Conservation (phyloP, 2,888 invertebrate species). For the Julus scanicus region DNA sequence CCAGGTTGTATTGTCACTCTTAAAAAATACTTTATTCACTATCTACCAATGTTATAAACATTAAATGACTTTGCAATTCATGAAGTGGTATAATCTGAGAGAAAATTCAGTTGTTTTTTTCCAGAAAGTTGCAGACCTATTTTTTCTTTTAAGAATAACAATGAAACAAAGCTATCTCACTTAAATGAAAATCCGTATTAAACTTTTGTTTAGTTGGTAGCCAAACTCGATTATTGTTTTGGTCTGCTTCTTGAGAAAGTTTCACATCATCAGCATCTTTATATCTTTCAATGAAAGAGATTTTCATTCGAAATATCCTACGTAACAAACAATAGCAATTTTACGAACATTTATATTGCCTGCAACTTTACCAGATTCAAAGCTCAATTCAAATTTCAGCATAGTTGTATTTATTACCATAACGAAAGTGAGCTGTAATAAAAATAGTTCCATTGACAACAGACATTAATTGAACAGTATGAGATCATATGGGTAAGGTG, state of each 20-base stretch:
- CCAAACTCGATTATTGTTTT: background rate
- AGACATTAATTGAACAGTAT: too few relatives aligned
- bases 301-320: too few relatives aligned
- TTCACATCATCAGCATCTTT: too few relatives aligned
- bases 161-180: background rate
- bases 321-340: too few relatives aligned
- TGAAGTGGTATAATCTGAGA: background rate
- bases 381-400: too few relatives aligned
- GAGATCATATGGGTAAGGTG: background rate
- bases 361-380: too few relatives aligned
- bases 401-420: too few relatives aligned
- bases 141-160: background rate
- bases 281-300: too few relatives aligned
- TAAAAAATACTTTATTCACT: background rate
- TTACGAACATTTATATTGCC: too few relatives aligned
- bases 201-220: background rate
- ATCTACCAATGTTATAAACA: background rate
- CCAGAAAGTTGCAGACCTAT: background rate
- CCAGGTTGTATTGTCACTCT: too few relatives aligned
- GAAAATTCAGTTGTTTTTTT: background rate
- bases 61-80: background rate
- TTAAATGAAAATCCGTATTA: background rate
- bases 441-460: too few relatives aligned
- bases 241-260: background rate
- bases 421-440: too few relatives aligned